These are phyloP conservation scores for Sander vitreus DNA, from an alignment of 2,113 vertebrate genomes.

Conservation along the genomic window DNA sequence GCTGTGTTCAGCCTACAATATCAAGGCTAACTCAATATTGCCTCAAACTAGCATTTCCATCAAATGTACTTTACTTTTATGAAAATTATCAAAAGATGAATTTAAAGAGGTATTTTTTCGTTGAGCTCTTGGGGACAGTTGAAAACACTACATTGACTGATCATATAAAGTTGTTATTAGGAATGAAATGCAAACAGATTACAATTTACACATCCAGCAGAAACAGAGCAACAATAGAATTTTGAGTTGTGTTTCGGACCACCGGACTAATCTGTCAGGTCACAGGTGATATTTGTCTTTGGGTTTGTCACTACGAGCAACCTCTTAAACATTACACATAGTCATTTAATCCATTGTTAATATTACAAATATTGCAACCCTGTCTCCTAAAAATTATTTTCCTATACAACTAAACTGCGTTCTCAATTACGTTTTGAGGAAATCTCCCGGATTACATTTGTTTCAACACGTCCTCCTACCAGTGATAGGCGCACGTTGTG, in stretches of 20 bases:
- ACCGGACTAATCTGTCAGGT: too few relatives aligned
- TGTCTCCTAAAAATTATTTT: too few relatives aligned
- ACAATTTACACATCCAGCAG: neutral
- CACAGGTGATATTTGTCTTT: neutral
- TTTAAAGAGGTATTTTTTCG: neutral
- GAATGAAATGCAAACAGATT: neutral
- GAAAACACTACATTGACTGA: neutral
- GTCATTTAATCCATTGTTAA: slow-evolving; percentile 3
- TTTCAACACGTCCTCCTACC: too few relatives aligned
- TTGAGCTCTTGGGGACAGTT: neutral
- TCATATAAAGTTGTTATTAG: neutral
- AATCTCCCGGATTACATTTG: too few relatives aligned
- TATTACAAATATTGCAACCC: slow-evolving; percentile 1
- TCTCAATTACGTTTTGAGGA: too few relatives aligned
- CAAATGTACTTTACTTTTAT: neutral
- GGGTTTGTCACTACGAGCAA: neutral
- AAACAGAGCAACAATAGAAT: neutral
- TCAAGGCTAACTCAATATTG: neutral
- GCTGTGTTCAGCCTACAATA: slow-evolving; percentile 10
- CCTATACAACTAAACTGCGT: too few relatives aligned
- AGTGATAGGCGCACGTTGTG: too few relatives aligned
- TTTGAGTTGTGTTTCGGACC: neutral
- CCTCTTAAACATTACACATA: neutral
- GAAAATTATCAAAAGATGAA: neutral
- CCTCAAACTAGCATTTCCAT: slow-evolving; percentile 3